Percentiles rank a stretch among this genome's conserved stretches.
Conservation (phyloP, 1,140 invertebrate species). For the Lerema accius region DNA sequence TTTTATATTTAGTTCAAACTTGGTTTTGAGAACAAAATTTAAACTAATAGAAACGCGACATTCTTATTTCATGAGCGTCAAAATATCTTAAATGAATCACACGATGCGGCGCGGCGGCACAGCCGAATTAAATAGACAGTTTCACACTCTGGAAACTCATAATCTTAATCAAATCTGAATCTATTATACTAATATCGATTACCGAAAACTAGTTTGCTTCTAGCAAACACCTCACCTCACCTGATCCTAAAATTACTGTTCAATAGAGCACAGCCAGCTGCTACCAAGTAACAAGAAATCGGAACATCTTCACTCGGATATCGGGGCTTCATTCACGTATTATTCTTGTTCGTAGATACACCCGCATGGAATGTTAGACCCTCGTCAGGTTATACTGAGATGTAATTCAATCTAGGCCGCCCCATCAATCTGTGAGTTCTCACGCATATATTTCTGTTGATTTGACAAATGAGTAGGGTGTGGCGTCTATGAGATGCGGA, state of each 20-base stretch:
- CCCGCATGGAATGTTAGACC: constrained; percentile 73
- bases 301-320: constrained; percentile 47
- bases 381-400: constrained; percentile 75
- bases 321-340: constrained; percentile 59
- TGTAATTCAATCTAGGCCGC: constrained; percentile 79
- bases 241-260: constrained; percentile 45
- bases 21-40: too few species aligned
- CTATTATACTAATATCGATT: too few species aligned
- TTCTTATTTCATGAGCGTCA: too few species aligned
- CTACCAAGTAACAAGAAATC: constrained; percentile 28
- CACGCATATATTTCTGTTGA: constrained; percentile 81
- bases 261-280: not conserved
- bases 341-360: constrained; percentile 62
- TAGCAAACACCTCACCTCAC: not conserved
- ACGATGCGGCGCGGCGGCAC: too few species aligned
- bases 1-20: too few species aligned
- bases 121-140: too few species aligned
- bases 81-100: too few species aligned
- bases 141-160: too few species aligned
- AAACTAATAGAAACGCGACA: too few species aligned
- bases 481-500: constrained; percentile 58
- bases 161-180: too few species aligned
- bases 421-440: constrained; percentile 79
- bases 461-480: constrained; percentile 82
- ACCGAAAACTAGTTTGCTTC: not conserved